These are phyloP conservation scores for Formica exsecta DNA, from an alignment of 1,140 invertebrate genomes.

Conservation along the genomic window DNA sequence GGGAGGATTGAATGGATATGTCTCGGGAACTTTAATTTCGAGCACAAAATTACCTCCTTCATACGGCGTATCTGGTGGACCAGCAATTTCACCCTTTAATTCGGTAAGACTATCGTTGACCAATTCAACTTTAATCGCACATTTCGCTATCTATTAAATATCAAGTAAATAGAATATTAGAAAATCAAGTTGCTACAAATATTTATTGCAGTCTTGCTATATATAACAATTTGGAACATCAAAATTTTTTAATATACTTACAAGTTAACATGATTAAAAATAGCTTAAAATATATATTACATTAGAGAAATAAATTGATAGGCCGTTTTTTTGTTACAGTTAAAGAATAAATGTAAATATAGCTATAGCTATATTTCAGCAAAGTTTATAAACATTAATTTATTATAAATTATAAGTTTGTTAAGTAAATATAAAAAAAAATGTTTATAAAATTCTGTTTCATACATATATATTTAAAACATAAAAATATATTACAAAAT, in stretches of 20 bases:
- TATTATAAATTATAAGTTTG: background rate
- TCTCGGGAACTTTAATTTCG: conserved; percentile 99
- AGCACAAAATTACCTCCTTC: conserved; percentile 97
- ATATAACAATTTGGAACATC: conserved; percentile 14
- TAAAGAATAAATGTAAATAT: background rate
- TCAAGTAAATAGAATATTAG: conserved; percentile 36
- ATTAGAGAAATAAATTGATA: conserved; percentile 31
- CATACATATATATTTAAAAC: background rate
- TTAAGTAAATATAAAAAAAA: background rate
- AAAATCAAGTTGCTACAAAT: background rate
- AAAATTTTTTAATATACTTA: conserved; percentile 11
- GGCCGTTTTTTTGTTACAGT: background rate
- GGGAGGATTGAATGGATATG: conserved; percentile 99
- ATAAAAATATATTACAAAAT: conserved; percentile 1
- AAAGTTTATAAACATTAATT: conserved; percentile 3
- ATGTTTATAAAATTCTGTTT: background rate
- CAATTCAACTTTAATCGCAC: conserved; percentile 96
- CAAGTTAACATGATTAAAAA: conserved; percentile 42
- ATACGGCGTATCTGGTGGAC: conserved; percentile 98
- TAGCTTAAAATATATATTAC: conserved; percentile 2
- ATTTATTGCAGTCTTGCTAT: background rate
- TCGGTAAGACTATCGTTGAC: conserved; percentile 97
- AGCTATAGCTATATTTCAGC: background rate
- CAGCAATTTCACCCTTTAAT: conserved; percentile 95
- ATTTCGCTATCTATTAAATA: conserved; percentile 92